Conservation (phyloP, 1,140 invertebrate genomes). For the Temnothorax longispinosus region DNA sequence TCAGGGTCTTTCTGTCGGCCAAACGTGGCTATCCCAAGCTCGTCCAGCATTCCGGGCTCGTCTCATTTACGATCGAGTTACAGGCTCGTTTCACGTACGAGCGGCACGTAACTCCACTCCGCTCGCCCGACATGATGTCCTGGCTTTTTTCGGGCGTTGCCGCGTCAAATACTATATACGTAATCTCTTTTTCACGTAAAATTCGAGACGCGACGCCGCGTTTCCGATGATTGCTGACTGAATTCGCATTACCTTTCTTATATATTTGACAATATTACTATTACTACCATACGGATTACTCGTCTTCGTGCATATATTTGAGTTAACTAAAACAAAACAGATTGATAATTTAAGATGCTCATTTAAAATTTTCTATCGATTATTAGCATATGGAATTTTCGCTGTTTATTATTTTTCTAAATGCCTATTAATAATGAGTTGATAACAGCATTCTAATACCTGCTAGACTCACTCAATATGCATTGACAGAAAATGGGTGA, state of each 20-base stretch:
- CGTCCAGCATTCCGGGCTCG: slow-evolving; percentile 66
- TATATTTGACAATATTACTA: background rate
- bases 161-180: slow-evolving; percentile 22
- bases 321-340: background rate
- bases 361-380: slow-evolving; percentile 1
- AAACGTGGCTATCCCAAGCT: slow-evolving; percentile 46
- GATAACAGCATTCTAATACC: background rate
- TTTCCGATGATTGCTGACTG: background rate
- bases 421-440: background rate
- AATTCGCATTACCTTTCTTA: background rate
- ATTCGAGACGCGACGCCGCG: slow-evolving; percentile 20
- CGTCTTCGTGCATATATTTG: background rate
- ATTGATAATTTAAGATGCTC: background rate
- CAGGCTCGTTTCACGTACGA: slow-evolving; percentile 68
- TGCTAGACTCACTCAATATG: background rate
- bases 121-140: slow-evolving; percentile 49
- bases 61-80: slow-evolving; percentile 73
- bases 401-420: background rate
- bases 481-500: background rate
- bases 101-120: slow-evolving; percentile 61
- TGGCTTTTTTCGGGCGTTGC: slow-evolving; percentile 31
- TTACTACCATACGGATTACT: background rate
- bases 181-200: slow-evolving; percentile 42
- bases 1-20: slow-evolving; percentile 60
- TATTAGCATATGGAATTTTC: background rate